Evolutionary conservation across 2,888 invertebrate species (phyloP), one percentile per base, ranked within the genome.

Genomic region (Zelleria hepariella): DNA sequence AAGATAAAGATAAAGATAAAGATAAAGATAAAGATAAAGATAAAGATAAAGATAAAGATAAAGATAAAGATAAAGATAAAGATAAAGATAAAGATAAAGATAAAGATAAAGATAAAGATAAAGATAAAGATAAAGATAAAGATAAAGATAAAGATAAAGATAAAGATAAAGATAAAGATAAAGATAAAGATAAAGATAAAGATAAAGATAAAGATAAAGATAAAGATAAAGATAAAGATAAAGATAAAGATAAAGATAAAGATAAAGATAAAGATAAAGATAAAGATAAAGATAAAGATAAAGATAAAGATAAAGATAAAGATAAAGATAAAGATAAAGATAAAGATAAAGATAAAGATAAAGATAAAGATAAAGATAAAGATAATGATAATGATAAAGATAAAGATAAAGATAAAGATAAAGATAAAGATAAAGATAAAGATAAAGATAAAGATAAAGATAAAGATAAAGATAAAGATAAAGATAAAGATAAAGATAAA

Each of bases 121-220:
- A 52, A 27, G 57, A 60, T 23, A 57, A 55, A 56, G 58, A 61
- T 21, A 59, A 48, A 57, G 59, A 61, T 52, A 57, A 52, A 51
- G 52, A 61, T 47, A 59, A 52, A 56, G 57, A 61, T 48, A 61
- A 51, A 52, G 56, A 61, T 47, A 61, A 51, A 56, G 59, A 61
- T 53, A 61, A 57, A 56, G 59, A 57, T 53, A 61, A 57, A 56
- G 59, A 57, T 53, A 61, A 57, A 56, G 59, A 61, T 53, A 61
- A 57, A 56, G 59, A 61, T 53, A 61, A 57, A 56, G 59, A 61
- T 53, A 61, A 57, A 56, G 59, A 61, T 53, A 61, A 57, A 58
- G 59, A 61, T 53, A 61, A 57, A 58, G 59, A 61, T 53, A 61
- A 57, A 58, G 59, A 61, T 53, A 61, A 57, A 58, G 59, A 61